These are phyloP conservation scores for Alces alces DNA, from an alignment of 2,113 vertebrate species.

Conservation along the genomic window DNA sequence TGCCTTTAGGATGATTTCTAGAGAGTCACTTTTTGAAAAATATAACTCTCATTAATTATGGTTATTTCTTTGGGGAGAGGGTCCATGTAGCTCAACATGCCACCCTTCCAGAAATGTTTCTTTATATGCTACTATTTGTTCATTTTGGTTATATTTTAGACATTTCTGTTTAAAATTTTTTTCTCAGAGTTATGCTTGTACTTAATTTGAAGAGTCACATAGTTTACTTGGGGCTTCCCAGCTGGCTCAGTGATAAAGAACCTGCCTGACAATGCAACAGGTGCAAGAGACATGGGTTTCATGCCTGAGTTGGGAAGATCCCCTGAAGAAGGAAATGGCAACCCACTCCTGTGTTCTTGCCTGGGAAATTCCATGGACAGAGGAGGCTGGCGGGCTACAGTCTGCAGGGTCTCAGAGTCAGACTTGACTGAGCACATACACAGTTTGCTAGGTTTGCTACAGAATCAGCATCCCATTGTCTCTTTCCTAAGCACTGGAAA, in stretches of 20 bases:
- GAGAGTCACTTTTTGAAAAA: background rate
- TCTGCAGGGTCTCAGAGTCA: background rate
- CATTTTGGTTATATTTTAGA: background rate
- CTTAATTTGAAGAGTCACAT: background rate
- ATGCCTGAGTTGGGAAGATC: background rate
- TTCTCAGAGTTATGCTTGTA: background rate
- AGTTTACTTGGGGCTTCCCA: background rate
- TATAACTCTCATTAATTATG: background rate
- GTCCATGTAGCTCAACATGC: background rate
- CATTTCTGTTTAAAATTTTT: background rate
- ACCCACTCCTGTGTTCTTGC: background rate
- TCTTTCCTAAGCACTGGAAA: background rate
- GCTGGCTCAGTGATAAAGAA: background rate
- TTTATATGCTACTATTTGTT: background rate
- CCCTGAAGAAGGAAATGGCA: background rate
- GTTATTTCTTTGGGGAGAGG: background rate
- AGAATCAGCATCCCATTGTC: background rate
- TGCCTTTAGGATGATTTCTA: background rate
- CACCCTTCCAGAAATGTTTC: background rate
- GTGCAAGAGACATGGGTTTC: background rate
- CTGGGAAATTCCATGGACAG: background rate
- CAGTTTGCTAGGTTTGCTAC: background rate
- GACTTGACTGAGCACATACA: background rate
- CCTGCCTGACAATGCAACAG: background rate
- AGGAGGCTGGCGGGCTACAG: background rate